These are phyloP conservation scores for Sepioteuthis lessoniana DNA, from an alignment of 2,888 invertebrate species.

Conservation along the genomic window DNA sequence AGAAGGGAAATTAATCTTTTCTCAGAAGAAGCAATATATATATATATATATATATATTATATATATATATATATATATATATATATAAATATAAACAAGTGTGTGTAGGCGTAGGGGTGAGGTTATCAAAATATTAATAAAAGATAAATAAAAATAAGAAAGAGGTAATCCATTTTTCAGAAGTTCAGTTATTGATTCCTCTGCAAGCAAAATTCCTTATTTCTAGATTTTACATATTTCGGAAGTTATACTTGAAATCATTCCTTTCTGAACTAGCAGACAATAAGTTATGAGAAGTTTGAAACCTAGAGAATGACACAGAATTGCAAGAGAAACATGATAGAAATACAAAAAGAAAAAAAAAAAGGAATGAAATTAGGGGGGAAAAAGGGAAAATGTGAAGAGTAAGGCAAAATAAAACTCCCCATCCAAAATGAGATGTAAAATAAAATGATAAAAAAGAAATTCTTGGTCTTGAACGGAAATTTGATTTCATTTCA, in stretches of 20 bases:
- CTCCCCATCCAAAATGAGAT: conserved; percentile 1
- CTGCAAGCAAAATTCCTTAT: background rate
- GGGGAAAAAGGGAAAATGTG: background rate
- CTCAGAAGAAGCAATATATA: too few species aligned
- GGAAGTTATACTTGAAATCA: conserved; percentile 20
- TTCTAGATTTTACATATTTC: conserved; percentile 33
- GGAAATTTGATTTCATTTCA: conserved; percentile 1
- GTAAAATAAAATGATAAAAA: background rate
- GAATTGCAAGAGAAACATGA: background rate
- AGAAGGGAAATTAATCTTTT: conserved; percentile 33
- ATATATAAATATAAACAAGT: background rate
- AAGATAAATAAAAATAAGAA: too few species aligned
- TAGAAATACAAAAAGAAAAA: background rate
- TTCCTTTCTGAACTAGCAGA: background rate
- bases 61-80: conserved; percentile 33
- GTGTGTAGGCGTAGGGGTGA: background rate
- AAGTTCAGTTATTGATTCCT: background rate
- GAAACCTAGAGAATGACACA: background rate
- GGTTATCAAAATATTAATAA: background rate
- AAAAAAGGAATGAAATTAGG: background rate
- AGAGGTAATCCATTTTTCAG: background rate
- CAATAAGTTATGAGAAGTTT: background rate
- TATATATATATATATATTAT: background rate
- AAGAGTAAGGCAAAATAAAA: background rate
- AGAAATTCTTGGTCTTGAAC: background rate